Evolutionary conservation across 2,797 vertebrate genomes (phyloP).

Genomic region (Melanotaenia pygmaea): DNA sequence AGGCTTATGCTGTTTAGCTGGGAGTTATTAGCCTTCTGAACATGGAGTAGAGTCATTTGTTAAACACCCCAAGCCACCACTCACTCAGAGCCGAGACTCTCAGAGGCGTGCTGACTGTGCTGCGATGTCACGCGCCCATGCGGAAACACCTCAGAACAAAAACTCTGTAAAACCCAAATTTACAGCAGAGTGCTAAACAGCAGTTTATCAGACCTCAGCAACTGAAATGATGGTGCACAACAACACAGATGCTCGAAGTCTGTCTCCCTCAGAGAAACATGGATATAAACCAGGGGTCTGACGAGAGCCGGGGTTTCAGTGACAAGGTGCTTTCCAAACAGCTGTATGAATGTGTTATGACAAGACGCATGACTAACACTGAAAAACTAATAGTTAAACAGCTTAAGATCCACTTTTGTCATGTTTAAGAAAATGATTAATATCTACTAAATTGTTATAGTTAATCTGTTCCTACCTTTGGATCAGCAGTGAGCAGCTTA

Average conservation of each 20-base stretch:
- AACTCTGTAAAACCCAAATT: constrained; percentile 38
- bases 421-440: too few species aligned
- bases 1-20: constrained; percentile 64
- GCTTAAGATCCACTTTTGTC: constrained; percentile 7
- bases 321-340: constrained; percentile 46
- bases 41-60: constrained; percentile 61
- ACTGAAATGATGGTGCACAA: constrained; percentile 47
- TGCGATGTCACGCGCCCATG: constrained; percentile 12
- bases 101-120: constrained; percentile 10
- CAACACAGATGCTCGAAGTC: constrained; percentile 35
- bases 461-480: constrained; percentile 86
- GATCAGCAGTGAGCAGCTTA: constrained; percentile 95
- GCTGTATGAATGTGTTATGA: constrained; percentile 40
- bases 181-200: constrained; percentile 27
- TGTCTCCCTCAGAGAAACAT: constrained; percentile 47
- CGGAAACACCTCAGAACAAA: constrained; percentile 18
- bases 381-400: constrained; percentile 5
- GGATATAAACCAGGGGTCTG: constrained; percentile 54
- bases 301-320: constrained; percentile 53
- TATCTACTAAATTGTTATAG: too few species aligned
- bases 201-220: constrained; percentile 36
- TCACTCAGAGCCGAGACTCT: constrained; percentile 42
- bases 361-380: constrained; percentile 34
- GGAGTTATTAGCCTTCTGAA: constrained; percentile 70
- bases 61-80: constrained; percentile 63